Evolutionary conservation across 2,888 invertebrate species (phyloP).

Genomic region (Hydrotaea cyrtoneurina): DNA sequence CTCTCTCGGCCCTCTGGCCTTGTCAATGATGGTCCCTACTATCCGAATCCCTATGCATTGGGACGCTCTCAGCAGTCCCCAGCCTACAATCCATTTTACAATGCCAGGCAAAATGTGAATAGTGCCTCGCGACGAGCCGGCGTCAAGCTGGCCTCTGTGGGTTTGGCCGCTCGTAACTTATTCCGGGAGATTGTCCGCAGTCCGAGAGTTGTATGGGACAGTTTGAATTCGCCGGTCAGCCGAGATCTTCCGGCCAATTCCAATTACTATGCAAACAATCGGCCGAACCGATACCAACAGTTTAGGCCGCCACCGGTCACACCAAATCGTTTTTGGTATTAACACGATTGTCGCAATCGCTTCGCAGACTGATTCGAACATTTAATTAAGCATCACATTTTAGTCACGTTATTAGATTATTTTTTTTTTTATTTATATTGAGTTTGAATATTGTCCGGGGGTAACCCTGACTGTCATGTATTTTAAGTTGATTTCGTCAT

Average conservation of each 20-base stretch:
- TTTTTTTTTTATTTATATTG: not conserved
- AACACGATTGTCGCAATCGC: constrained; percentile 33
- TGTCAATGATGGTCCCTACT: constrained; percentile 20
- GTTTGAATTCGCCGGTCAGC: constrained; percentile 72
- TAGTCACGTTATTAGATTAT: not conserved
- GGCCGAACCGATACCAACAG: constrained; percentile 32
- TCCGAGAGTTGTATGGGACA: constrained; percentile 73
- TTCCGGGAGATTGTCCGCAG: constrained; percentile 77
- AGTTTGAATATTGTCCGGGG: constrained; percentile 1
- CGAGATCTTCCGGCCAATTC: constrained; percentile 69
- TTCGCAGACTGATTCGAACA: constrained; percentile 52
- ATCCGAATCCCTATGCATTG: constrained; percentile 27
- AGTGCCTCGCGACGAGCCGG: constrained; percentile 74
- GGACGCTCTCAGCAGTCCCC: constrained; percentile 49
- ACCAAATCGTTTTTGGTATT: constrained; percentile 63
- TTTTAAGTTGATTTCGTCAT: constrained; percentile 3
- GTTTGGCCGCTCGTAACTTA: constrained; percentile 77
- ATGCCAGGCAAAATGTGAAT: constrained; percentile 70
- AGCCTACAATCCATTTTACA: constrained; percentile 41
- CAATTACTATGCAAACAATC: constrained; percentile 51
- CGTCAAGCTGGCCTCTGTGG: constrained; percentile 79
- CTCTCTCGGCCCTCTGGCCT: constrained; percentile 72
- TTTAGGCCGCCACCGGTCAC: constrained; percentile 1
- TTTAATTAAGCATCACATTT: not conserved
- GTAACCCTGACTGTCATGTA: not conserved